Conservation (phyloP, 2,113 vertebrate species). For the Anthoscopus minutus region DNA sequence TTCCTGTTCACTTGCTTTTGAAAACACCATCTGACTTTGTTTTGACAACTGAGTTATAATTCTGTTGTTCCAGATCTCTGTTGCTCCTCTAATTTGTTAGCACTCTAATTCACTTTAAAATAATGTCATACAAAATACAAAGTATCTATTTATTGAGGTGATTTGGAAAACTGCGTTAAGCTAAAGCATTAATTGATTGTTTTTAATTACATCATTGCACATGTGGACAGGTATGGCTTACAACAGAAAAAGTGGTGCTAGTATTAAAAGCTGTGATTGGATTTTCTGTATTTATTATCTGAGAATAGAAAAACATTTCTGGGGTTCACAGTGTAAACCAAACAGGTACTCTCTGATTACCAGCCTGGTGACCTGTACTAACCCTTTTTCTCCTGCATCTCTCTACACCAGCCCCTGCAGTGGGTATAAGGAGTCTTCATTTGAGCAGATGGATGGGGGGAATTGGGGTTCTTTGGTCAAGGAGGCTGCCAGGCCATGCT, state of each 20-base stretch:
- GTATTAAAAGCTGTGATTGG: background rate
- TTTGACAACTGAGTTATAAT: background rate
- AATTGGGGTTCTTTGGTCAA: background rate
- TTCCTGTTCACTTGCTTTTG: conserved; percentile 47
- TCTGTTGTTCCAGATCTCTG: background rate
- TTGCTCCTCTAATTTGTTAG: conserved; percentile 21
- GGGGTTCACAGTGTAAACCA: background rate
- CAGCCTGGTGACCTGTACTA: background rate
- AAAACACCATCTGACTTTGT: background rate
- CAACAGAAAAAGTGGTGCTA: background rate
- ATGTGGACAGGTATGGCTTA: background rate
- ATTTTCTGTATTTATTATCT: background rate
- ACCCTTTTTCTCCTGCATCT: conserved; percentile 7
- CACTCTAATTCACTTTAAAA: conserved; percentile 48
- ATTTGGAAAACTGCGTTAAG: conserved; percentile 15
- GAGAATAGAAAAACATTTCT: background rate
- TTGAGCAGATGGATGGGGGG: conserved; percentile 15
- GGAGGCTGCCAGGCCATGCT: background rate
- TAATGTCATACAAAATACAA: conserved; percentile 4
- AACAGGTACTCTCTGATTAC: background rate
- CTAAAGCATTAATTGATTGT: conserved; percentile 34
- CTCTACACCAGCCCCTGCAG: conserved; percentile 49
- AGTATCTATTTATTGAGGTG: conserved; percentile 8
- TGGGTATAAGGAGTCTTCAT: conserved; percentile 45
- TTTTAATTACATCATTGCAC: background rate